Evolutionary conservation across 1,140 invertebrate species (phyloP).

Genomic region (Zophobas atratus): DNA sequence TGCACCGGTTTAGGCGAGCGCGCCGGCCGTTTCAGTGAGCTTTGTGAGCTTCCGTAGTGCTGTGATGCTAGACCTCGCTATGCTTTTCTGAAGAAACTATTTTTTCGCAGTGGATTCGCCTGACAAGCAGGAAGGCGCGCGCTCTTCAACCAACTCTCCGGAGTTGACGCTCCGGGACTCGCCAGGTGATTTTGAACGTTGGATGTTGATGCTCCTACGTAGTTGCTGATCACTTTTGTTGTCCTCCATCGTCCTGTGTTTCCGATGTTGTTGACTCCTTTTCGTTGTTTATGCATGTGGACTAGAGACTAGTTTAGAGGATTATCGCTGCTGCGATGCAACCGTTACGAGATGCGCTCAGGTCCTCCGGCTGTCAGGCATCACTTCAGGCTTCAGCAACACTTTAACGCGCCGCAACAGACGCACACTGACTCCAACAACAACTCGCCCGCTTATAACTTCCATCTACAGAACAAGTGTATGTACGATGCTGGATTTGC

Average conservation of each 20-base stretch:
- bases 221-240: constrained; percentile 30
- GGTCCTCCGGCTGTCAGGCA: constrained; percentile 63
- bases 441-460: constrained; percentile 64
- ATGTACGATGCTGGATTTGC: constrained; percentile 59
- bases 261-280: constrained; percentile 28
- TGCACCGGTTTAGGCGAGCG: constrained; percentile 1
- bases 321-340: constrained; percentile 56
- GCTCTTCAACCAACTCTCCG: constrained; percentile 61
- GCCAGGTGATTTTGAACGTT: constrained; percentile 61
- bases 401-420: constrained; percentile 51
- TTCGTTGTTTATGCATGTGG: constrained; percentile 54
- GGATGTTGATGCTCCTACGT: constrained; percentile 16
- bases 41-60: constrained; percentile 13
- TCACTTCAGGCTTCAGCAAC: constrained; percentile 58
- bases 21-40: constrained; percentile 27
- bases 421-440: constrained; percentile 64
- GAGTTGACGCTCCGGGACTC: constrained; percentile 61
- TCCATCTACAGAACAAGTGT: constrained; percentile 64
- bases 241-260: constrained; percentile 18
- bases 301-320: constrained; percentile 53
- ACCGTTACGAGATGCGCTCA: constrained; percentile 65
- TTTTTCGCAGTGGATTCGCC: constrained; percentile 66
- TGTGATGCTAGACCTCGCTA: constrained; percentile 22
- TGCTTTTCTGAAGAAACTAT: constrained; percentile 60
- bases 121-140: constrained; percentile 62